Conservation (phyloP, 1,140 invertebrate genomes). For the Pogonomyrmex californicus region DNA sequence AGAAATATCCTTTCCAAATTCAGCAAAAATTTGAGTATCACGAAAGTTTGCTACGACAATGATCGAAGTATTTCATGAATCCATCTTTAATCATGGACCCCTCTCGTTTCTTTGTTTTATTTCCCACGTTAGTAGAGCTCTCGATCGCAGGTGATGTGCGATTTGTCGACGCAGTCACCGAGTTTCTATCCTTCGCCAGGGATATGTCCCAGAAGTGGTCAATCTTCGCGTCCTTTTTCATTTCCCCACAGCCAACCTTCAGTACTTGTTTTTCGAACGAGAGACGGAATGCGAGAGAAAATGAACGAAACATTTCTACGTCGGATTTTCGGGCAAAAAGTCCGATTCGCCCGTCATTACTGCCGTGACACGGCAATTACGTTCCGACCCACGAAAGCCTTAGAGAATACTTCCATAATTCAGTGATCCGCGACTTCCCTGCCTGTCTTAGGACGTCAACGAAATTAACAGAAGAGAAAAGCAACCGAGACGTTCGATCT, state of each 20-base stretch:
- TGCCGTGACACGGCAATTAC: conserved; percentile 27
- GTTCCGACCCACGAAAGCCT: conserved; percentile 22
- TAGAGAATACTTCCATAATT: conserved; percentile 52
- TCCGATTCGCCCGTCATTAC: conserved; percentile 57
- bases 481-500: not conserved
- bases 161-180: conserved; percentile 34
- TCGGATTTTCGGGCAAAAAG: conserved; percentile 51
- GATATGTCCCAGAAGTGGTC: conserved; percentile 17
- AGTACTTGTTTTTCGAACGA: not conserved
- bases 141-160: conserved; percentile 23
- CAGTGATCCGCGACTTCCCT: conserved; percentile 37
- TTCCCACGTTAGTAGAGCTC: not conserved
- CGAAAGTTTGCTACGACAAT: not conserved
- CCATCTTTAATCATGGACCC: not conserved
- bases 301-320: conserved; percentile 50
- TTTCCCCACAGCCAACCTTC: conserved; percentile 8
- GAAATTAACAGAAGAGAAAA: conserved; percentile 41
- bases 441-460: conserved; percentile 17
- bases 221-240: not conserved
- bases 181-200: conserved; percentile 8
- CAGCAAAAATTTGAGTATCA: not conserved
- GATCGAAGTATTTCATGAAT: not conserved
- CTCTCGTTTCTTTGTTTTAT: not conserved
- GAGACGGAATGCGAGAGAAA: not conserved
- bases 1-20: conserved; percentile 13